A percentile compares a stretch with the other conserved stretches of the same genome.
Conservation (phyloP, 2,888 invertebrate species). For the Oxystoma pomonae region DNA sequence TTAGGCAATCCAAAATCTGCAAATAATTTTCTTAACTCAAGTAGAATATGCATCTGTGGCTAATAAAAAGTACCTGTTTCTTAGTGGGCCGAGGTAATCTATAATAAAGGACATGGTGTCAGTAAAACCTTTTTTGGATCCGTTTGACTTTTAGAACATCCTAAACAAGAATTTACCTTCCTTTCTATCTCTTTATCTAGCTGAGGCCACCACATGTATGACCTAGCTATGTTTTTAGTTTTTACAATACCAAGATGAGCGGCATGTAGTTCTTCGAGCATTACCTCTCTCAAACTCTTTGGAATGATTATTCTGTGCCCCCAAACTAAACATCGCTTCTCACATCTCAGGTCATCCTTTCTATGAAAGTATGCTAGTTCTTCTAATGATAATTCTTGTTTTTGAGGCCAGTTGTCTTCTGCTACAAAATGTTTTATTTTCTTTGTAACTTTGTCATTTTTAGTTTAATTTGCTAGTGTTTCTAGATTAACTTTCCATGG, state of each 20-base stretch:
- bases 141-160: constrained; percentile 18
- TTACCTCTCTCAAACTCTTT: constrained; percentile 13
- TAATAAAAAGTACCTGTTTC: constrained; percentile 20
- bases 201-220: constrained; percentile 30
- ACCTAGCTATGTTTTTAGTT: constrained; percentile 29
- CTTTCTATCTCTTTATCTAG: constrained; percentile 30
- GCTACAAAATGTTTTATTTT: background rate
- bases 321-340: constrained; percentile 25
- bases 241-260: constrained; percentile 31
- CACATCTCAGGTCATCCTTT: constrained; percentile 20
- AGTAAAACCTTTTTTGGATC: constrained; percentile 20
- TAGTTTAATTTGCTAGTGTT: background rate
- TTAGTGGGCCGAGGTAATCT: constrained; percentile 26
- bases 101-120: constrained; percentile 26
- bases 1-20: constrained; percentile 24
- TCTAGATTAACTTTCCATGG: background rate
- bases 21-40: constrained; percentile 27
- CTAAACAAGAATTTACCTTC: constrained; percentile 24
- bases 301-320: constrained; percentile 31
- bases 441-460: background rate
- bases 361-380: background rate
- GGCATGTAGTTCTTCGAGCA: constrained; percentile 29
- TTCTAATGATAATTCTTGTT: background rate
- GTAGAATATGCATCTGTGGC: constrained; percentile 26
- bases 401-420: background rate